phyloP scores from a whole-genome alignment of 2,113 vertebrate genomes.

The Gallinago media region DNA sequence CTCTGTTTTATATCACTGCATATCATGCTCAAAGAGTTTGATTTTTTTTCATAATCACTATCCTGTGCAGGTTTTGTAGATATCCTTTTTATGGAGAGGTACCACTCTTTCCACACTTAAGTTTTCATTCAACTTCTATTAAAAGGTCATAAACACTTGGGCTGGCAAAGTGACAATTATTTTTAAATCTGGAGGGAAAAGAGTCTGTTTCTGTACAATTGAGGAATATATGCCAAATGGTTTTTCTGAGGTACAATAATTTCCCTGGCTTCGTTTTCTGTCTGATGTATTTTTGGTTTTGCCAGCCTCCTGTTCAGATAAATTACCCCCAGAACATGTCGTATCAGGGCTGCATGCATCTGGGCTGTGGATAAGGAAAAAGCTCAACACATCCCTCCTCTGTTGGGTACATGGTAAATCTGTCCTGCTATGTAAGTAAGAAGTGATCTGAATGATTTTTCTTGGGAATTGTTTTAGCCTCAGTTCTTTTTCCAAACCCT shows the following conservation, averaged over 20 bases:
- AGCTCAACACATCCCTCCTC: neutral
- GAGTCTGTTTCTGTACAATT: neutral
- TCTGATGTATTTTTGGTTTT: neutral
- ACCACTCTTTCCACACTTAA: neutral
- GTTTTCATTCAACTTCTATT: neutral
- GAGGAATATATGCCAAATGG: neutral
- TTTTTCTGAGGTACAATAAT: neutral
- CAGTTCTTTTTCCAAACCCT: neutral
- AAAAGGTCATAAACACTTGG: neutral
- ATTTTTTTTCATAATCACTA: neutral
- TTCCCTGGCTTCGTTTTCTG: neutral
- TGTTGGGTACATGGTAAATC: neutral
- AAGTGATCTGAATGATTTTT: neutral
- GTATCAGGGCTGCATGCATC: neutral
- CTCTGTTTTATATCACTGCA: neutral
- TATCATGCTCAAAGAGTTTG: neutral
- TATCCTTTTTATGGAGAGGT: neutral
- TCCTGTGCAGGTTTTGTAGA: neutral
- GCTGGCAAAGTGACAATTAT: neutral
- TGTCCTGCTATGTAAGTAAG: neutral
- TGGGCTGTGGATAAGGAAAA: neutral
- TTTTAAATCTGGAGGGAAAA: neutral
- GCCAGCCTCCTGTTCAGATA: neutral
- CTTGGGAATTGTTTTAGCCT: neutral
- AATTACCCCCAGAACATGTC: neutral